Evolutionary conservation across 2,888 invertebrate species (phyloP), one percentile per base, ranked within the genome.

Genomic region (Agrilus biguttatus): DNA sequence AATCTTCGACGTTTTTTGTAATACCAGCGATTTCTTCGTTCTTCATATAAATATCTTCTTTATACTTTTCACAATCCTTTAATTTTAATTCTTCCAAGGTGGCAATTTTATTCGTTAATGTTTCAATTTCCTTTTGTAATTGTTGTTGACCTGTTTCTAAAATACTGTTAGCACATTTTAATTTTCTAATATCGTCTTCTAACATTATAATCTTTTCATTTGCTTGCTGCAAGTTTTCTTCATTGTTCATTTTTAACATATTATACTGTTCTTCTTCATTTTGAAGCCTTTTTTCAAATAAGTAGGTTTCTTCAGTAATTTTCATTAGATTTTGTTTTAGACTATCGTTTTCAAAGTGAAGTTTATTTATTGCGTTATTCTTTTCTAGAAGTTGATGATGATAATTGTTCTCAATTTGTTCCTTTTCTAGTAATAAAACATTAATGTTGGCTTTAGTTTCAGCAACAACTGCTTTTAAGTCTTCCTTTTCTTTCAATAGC

Each of bases 101-200:
- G 7, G 28, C 35, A 33, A 48, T 17, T 41, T 45, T 48, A 14
- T 47, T 40, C 8, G 19, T 44, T 12, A 45, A 35, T 35, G 37
- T 40, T 8, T 32, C 12, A 12, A 46, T 32, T 33, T 46, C 41
- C 35, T 45, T 28, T 41, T 53, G 47, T 10, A 55, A 34, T 12
- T 45, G 41, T 8, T 39, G 38, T 42, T 54, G 54, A 8, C 49
- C 53, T 1, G 53, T 52, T 43, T 52, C 53, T 17, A 55, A 46
- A 37, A 54, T 50, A 37, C 50, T 49, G 33, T 43, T 41, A 8
- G 53, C 52, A 17, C 50, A 49, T 43, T 50, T 47, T 28, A 53
- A 41, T 43, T 53, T 48, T 5, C 49, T 43, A 12, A 52, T 42
- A 17, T 45, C 49, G 10, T 38, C 43, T 36, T 47, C 42, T 37